Percentiles rank a stretch among this genome's conserved stretches.
phyloP scores from a whole-genome alignment of 2,888 invertebrate species.

The Anticlea derivata region DNA sequence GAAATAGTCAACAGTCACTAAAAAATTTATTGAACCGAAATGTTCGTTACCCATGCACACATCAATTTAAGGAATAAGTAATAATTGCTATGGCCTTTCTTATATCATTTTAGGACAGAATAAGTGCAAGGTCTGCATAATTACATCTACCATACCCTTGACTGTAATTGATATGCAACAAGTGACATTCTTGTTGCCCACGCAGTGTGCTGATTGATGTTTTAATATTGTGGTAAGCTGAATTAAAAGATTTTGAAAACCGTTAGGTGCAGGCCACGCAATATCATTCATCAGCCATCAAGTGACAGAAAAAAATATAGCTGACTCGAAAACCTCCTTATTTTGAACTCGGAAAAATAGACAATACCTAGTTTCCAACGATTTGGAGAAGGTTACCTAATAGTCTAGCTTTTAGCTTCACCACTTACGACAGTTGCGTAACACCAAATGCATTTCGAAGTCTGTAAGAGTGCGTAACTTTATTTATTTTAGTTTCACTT shows the following conservation, averaged over 20 bases:
- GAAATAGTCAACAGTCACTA: too few species aligned
- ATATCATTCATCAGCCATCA: too few species aligned
- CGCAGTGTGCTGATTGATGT: conserved; percentile 32
- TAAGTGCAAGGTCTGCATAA: conserved; percentile 27
- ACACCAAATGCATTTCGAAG: conserved; percentile 8
- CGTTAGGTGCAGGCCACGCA: too few species aligned
- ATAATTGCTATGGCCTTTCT: conserved; percentile 8
- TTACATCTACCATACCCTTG: conserved; percentile 36
- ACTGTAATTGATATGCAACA: conserved; percentile 59
- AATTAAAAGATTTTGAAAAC: too few species aligned
- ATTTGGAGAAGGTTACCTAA: background rate
- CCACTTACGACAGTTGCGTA: conserved; percentile 12
- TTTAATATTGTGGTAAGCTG: too few species aligned
- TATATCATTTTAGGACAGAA: conserved; percentile 8
- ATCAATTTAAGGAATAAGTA: too few species aligned
- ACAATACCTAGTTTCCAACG: too few species aligned
- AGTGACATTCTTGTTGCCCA: conserved; percentile 48
- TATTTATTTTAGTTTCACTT: conserved; percentile 15
- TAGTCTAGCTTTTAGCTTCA: background rate
- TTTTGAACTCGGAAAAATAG: too few species aligned
- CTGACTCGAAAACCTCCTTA: too few species aligned
- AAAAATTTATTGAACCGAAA: too few species aligned
- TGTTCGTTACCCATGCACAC: too few species aligned
- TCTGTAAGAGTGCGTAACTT: conserved; percentile 2
- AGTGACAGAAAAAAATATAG: too few species aligned